Conservation (phyloP, 2,888 invertebrate species). For the Lithophane leautieri region DNA sequence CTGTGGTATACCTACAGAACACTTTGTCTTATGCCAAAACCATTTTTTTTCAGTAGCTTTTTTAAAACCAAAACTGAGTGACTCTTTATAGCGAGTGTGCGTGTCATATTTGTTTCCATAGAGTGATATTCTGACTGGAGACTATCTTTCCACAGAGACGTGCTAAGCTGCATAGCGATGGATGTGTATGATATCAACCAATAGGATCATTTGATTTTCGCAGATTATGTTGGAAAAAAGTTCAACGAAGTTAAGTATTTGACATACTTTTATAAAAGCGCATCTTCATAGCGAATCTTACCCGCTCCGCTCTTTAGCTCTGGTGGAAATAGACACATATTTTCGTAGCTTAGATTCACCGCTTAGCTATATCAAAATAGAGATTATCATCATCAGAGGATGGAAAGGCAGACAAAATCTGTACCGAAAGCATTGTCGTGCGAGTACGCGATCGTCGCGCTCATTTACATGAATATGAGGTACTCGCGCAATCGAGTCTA, state of each 20-base stretch:
- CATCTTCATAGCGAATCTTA: not conserved
- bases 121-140: not conserved
- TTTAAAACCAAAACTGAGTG: not conserved
- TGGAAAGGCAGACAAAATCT: not conserved
- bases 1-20: not conserved
- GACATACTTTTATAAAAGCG: not conserved
- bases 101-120: not conserved
- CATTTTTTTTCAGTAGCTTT: not conserved
- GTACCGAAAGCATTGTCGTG: not conserved
- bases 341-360: not conserved
- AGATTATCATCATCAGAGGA: too few relatives aligned
- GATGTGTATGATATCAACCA: not conserved
- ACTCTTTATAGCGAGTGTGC: not conserved
- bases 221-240: not conserved
- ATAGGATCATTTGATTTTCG: not conserved
- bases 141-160: not conserved
- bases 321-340: not conserved
- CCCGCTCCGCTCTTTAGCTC: not conserved
- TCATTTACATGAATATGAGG: not conserved
- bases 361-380: not conserved
- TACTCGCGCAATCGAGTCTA: not conserved
- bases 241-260: not conserved
- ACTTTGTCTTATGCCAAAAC: not conserved
- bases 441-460: not conserved
- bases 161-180: not conserved